Conservation (phyloP, 2,113 vertebrate species). For the Zootoca vivipara region DNA sequence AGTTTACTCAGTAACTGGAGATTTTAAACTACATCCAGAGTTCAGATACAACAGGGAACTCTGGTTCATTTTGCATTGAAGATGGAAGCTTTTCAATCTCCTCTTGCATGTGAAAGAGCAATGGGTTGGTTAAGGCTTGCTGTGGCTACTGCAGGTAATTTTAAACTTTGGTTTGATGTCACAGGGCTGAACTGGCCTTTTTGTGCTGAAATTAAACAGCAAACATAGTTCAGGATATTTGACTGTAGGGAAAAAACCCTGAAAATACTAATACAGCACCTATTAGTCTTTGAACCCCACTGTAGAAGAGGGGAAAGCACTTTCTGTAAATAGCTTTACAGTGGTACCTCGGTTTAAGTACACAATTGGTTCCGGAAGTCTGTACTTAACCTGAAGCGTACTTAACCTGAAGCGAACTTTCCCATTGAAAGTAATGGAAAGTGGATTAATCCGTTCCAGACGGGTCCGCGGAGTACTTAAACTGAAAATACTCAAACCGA, state of each 20-base stretch:
- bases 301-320: neutral
- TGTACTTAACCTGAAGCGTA: too few relatives aligned
- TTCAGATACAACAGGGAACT: neutral
- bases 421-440: too few relatives aligned
- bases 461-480: too few relatives aligned
- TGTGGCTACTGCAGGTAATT: neutral
- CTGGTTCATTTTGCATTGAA: neutral
- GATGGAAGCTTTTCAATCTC: neutral
- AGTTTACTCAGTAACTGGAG: neutral
- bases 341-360: too few relatives aligned
- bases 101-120: neutral
- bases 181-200: neutral
- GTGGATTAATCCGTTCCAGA: too few relatives aligned
- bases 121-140: neutral
- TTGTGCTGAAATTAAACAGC: neutral
- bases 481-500: too few relatives aligned
- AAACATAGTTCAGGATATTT: neutral
- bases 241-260: neutral
- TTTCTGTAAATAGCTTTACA: neutral
- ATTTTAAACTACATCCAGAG: neutral
- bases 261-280: neutral
- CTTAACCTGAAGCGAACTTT: too few relatives aligned
- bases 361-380: too few relatives aligned
- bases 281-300: neutral
- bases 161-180: neutral